Base-by-base conservation (phyloP, 2,797 vertebrate species). In the Sphaeramia orbicularis region DNA sequence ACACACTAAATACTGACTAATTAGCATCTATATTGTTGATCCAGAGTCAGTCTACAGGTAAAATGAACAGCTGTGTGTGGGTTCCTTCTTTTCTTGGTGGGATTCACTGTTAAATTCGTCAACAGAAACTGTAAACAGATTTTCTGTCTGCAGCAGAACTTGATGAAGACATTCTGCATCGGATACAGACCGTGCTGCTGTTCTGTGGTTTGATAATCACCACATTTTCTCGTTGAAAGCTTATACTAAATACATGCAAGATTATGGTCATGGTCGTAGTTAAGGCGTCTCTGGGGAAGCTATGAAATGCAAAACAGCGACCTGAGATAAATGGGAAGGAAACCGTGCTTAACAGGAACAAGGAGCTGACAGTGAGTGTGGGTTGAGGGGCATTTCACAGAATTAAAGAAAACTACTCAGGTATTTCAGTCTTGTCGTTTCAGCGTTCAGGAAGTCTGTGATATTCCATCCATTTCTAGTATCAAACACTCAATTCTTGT, bases 121-220 rank as follows among this genome's bases (percentile, higher is more conserved):
- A 19, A 15, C 12, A 38, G 13, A 8, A 21, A 12, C 4, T 10
- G 6, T 9, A 13, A 43, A 40, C 10, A 56, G 36, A 6, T 53
- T 71, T 51, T 49, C 9, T 2, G 27, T 47, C 18, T n/a, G 48
- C 36, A 10, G 24, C 7, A 10, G 13, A 57, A 45, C 16, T 27
- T 38, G 47, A 14, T 24, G 21, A 13, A 5, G 9, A 10, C 12
- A 0, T 32, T 19, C 13, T 50, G 3, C 16, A 10, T n/a, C 4
- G 19, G 47, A 58, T 11, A 5, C 6, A 27, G 27, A 36, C 18
- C 18, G 3, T 3, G 6, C 30, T 14, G 14, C 1, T 40, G 16
- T 15, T n/a, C 13, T 62, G 6, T 44, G 48, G 68, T 70, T 65
- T 44, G 51, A 72, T 71, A 43, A 68, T 72, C 19, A 43, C 36